phyloP scores from a whole-genome alignment of 2,113 vertebrate species.

The Climacteris rufus region DNA sequence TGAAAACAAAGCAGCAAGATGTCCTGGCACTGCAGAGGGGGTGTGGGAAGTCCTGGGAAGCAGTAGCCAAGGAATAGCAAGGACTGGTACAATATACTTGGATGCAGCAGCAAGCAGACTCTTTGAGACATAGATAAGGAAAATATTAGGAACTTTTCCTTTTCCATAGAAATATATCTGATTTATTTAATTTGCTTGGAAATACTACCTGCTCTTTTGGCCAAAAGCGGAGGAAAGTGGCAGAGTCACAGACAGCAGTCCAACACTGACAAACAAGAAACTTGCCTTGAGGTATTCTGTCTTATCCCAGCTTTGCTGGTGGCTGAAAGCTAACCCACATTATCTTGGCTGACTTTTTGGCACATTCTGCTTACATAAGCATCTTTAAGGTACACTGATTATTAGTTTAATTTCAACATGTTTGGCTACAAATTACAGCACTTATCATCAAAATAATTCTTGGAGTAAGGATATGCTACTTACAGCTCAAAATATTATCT shows the following conservation, averaged over 20 bases:
- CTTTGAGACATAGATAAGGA: background rate
- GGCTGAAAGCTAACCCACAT: background rate
- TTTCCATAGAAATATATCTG: background rate
- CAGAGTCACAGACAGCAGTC: background rate
- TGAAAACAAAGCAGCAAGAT: background rate
- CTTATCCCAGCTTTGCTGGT: background rate
- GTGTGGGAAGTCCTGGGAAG: background rate
- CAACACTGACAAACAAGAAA: background rate
- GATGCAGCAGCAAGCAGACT: background rate
- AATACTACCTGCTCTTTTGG: background rate
- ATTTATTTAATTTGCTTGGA: background rate
- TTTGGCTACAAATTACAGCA: background rate
- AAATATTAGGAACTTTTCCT: background rate
- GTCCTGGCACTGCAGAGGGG: background rate
- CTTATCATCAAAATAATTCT: background rate
- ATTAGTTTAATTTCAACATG: background rate
- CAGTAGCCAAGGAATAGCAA: background rate
- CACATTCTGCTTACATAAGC: background rate
- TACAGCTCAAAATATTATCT: background rate
- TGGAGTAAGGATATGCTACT: background rate
- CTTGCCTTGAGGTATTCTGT: background rate
- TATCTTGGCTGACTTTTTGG: background rate
- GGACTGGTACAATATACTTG: rapidly evolving
- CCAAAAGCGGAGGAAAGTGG: background rate
- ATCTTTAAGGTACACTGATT: background rate